Evolutionary conservation across 2,888 invertebrate genomes (phyloP), one percentile per base, ranked within the genome.

Genomic region (Thelaira solivaga): DNA sequence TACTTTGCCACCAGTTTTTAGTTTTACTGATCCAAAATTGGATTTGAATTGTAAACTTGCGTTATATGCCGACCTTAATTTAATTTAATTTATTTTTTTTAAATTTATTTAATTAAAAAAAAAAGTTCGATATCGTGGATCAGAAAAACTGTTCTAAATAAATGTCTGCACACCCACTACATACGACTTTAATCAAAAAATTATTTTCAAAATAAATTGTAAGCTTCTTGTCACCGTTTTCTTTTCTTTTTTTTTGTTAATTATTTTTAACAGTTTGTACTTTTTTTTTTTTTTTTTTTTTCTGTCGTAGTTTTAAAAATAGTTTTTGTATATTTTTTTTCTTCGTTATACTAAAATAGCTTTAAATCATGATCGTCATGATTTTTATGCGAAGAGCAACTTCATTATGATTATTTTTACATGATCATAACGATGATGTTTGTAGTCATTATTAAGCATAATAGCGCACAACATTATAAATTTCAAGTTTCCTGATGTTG

Each of bases 311-410:
- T 26, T 71, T 68, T 74, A 78, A 65, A 78, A 65, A 74, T 78
- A 78, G 78, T 61, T 71, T n/a, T 69, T 69, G 73, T 74, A 74
- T 74, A 74, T 65, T 16, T 39, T 36, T 68, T 71, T 78, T n/a
- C n/a, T n/a, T n/a, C n/a, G n/a, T n/a, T n/a, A n/a, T n/a, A n/a
- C n/a, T 71, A 71, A 78, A 78, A 74, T 74, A 78, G 65, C 64
- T 74, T 71, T 71, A 20, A 31, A 69, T 69, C 64, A 69, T 69
- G 64, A 76, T 76, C 69, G 53, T 45, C 47, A 72, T 67, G 55
- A 65, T 61, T 65, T 51, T 69, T 68, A 75, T 68, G 67, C 74
- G 51, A 67, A 67, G 67, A 67, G 43, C 78, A 78, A 74, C 69
- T 61, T 78, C 47, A 74, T 64, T 64, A 78, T 69, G 11, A 76